phyloP scores from a whole-genome alignment of 1,140 invertebrate species.

The Rhopalosiphum padi region DNA sequence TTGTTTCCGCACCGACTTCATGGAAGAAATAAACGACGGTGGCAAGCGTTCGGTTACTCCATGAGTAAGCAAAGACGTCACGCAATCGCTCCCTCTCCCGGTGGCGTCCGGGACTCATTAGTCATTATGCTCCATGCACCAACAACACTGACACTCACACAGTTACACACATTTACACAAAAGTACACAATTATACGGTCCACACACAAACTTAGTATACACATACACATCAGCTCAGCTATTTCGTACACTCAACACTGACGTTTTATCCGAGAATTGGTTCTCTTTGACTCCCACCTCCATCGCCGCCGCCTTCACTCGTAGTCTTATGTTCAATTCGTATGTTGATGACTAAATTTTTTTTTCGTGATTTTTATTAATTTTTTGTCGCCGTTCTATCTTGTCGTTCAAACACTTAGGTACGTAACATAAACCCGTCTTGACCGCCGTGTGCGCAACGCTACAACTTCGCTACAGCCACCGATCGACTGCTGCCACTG shows the following conservation, averaged over 20 bases:
- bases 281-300: background rate
- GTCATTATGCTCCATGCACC: background rate
- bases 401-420: background rate
- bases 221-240: background rate
- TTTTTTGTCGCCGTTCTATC: background rate
- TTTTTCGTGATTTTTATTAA: background rate
- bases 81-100: slow-evolving; percentile 15
- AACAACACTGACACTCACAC: background rate
- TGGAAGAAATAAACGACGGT: background rate
- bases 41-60: background rate
- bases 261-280: slow-evolving; percentile 8
- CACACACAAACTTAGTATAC: background rate
- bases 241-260: background rate
- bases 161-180: background rate
- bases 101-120: slow-evolving; percentile 31
- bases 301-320: background rate
- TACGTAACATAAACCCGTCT: background rate
- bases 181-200: background rate
- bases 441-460: background rate
- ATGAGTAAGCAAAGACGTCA: background rate
- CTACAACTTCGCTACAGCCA: too few relatives aligned
- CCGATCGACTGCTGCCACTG: background rate
- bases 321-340: background rate
- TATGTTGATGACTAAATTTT: background rate
- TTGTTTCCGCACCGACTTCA: background rate